Evolutionary conservation across 1,140 invertebrate genomes (phyloP).

Genomic region (Thaumetopoea pityocampa): DNA sequence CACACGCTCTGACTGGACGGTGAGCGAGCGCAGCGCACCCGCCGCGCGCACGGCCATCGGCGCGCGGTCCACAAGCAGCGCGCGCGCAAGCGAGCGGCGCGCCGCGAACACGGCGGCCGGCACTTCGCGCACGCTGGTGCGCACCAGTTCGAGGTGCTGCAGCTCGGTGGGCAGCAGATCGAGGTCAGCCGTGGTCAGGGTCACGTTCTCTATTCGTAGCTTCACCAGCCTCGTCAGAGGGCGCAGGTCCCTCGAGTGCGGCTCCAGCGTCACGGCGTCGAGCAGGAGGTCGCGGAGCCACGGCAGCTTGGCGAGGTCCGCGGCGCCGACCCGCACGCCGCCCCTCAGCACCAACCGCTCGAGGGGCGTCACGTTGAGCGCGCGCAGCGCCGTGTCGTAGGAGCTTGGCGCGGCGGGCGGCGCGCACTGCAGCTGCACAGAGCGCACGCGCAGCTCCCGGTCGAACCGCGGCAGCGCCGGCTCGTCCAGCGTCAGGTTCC

Average conservation of each 20-base stretch:
- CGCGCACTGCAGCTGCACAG: constrained; percentile 18
- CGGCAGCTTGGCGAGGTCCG: constrained; percentile 12
- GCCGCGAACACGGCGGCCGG: constrained; percentile 4
- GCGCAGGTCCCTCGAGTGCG: background rate
- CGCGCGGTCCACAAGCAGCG: constrained; percentile 1
- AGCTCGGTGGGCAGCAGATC: constrained; percentile 10
- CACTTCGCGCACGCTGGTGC: constrained; percentile 9
- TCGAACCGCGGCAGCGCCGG: constrained; percentile 21
- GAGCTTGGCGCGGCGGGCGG: constrained; percentile 15
- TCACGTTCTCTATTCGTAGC: constrained; percentile 9
- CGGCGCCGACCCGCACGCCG: constrained; percentile 1
- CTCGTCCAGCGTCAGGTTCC: constrained; percentile 15
- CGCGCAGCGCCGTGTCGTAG: constrained; percentile 68
- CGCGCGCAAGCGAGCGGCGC: constrained; percentile 5
- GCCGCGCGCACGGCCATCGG: constrained; percentile 11
- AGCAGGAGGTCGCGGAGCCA: constrained; percentile 19
- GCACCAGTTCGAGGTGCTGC: constrained; percentile 4
- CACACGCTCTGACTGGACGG: constrained; percentile 1
- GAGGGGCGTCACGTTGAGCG: constrained; percentile 9
- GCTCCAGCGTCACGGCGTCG: constrained; percentile 1
- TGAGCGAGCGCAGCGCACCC: constrained; percentile 11
- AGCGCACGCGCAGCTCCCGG: constrained; percentile 1
- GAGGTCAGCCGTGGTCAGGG: constrained; percentile 6
- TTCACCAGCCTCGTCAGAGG: constrained; percentile 8
- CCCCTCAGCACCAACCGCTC: constrained; percentile 1